Evolutionary conservation across 2,797 vertebrate genomes (phyloP).

Genomic region (Moxostoma hubbsi): DNA sequence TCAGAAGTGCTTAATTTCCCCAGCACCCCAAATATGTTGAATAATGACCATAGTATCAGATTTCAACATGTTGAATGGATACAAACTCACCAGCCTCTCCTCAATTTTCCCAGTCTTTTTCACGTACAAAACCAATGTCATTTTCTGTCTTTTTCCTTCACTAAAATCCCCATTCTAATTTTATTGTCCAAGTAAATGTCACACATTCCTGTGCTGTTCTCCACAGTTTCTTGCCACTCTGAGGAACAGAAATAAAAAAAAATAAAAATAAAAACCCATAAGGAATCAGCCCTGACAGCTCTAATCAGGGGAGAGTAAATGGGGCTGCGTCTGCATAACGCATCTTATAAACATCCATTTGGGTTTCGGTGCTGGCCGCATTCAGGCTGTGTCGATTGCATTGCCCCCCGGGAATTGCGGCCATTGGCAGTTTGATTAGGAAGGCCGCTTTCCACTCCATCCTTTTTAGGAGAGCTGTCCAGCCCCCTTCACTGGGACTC

Average conservation of each 20-base stretch:
- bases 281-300: conserved; percentile 66
- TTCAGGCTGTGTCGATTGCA: conserved; percentile 31
- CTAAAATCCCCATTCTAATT: conserved; percentile 25
- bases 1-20: conserved; percentile 68
- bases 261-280: conserved; percentile 31
- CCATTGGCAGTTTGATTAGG: conserved; percentile 70
- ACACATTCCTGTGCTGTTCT: conserved; percentile 27
- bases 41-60: conserved; percentile 66
- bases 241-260: conserved; percentile 57
- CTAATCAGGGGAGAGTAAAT: conserved; percentile 69
- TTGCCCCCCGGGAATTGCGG: conserved; percentile 52
- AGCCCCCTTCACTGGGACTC: conserved; percentile 24
- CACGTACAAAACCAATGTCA: conserved; percentile 30
- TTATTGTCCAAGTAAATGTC: conserved; percentile 21
- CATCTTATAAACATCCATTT: conserved; percentile 64
- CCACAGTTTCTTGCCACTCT: conserved; percentile 11
- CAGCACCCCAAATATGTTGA: conserved; percentile 70
- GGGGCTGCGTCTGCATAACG: conserved; percentile 55
- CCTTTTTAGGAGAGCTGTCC: conserved; percentile 63
- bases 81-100: conserved; percentile 1
- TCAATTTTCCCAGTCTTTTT: background rate
- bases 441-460: conserved; percentile 59
- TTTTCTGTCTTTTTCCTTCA: conserved; percentile 8
- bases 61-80: conserved; percentile 35
- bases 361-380: conserved; percentile 7